These are phyloP conservation scores for Tauraco erythrolophus DNA, from an alignment of 2,113 vertebrate species.

Conservation along the genomic window DNA sequence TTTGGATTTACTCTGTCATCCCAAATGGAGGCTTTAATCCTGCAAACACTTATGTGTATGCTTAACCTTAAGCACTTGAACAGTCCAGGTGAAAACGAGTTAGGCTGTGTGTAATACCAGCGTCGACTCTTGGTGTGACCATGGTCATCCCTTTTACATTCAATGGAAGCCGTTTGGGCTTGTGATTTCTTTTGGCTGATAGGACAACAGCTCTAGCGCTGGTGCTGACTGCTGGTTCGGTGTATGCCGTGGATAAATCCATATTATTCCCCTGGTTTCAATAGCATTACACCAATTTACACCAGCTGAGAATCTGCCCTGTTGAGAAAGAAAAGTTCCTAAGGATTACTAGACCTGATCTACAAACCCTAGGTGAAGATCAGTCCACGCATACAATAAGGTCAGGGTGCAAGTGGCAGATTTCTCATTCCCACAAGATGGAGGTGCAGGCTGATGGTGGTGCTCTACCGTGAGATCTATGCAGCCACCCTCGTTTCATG, in stretches of 20 bases:
- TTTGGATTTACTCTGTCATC: constrained; percentile 60
- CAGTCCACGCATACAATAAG: neutral
- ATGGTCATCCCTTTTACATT: neutral
- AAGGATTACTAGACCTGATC: neutral
- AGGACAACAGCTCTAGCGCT: neutral
- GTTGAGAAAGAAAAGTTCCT: neutral
- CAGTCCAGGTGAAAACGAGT: neutral
- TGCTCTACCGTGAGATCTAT: neutral
- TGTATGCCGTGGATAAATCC: neutral
- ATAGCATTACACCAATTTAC: neutral
- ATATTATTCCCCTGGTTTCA: neutral
- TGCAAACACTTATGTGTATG: constrained; percentile 55
- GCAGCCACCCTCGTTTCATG: neutral
- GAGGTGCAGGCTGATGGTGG: neutral
- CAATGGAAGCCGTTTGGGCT: neutral
- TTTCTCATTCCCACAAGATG: neutral
- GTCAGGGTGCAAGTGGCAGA: neutral
- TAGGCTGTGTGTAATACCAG: neutral
- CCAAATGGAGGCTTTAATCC: constrained; percentile 36
- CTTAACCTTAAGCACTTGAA: constrained; percentile 58
- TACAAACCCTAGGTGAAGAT: neutral
- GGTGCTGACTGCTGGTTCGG: neutral
- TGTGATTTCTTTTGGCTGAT: neutral
- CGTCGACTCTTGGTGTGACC: accelerated
- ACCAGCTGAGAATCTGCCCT: neutral